phyloP scores from a whole-genome alignment of 53 echinoderm and acorn worm species.

The Mesocentrotus franciscanus region DNA sequence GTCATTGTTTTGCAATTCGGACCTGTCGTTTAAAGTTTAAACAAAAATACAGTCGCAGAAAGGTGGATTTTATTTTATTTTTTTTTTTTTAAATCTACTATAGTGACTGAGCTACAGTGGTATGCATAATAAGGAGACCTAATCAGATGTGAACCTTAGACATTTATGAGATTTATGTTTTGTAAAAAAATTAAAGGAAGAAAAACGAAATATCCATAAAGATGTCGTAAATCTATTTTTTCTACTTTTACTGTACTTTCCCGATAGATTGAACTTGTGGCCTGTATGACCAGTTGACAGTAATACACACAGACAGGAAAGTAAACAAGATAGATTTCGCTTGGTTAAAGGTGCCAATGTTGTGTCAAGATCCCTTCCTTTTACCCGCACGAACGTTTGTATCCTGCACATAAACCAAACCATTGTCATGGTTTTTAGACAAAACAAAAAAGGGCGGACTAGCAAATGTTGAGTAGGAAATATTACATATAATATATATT shows the following conservation, averaged over 20 bases:
- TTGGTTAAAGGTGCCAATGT: not conserved
- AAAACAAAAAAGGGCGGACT: not conserved
- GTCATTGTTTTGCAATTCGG: too few species aligned
- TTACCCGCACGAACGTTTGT: not conserved
- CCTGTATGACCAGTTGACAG: not conserved
- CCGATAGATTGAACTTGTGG: not conserved
- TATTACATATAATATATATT: not conserved
- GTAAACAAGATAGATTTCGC: not conserved
- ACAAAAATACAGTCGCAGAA: too few species aligned
- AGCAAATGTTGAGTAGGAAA: not conserved
- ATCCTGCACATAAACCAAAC: slow-evolving; percentile 10
- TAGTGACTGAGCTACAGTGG: too few species aligned
- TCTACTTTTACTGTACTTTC: not conserved
- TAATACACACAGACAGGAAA: not conserved
- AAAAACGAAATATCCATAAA: too few species aligned
- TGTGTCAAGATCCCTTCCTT: not conserved
- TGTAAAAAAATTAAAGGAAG: too few species aligned
- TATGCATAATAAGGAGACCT: too few species aligned
- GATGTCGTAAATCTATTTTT: not conserved
- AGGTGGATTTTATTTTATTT: too few species aligned
- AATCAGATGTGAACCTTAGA: too few species aligned
- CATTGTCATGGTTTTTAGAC: not conserved
- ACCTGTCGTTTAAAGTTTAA: too few species aligned
- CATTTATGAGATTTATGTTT: too few species aligned
- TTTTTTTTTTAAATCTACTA: too few species aligned